These are phyloP conservation scores for Microctonus aethiopoides DNA, from an alignment of 2,888 invertebrate genomes.

Conservation along the genomic window DNA sequence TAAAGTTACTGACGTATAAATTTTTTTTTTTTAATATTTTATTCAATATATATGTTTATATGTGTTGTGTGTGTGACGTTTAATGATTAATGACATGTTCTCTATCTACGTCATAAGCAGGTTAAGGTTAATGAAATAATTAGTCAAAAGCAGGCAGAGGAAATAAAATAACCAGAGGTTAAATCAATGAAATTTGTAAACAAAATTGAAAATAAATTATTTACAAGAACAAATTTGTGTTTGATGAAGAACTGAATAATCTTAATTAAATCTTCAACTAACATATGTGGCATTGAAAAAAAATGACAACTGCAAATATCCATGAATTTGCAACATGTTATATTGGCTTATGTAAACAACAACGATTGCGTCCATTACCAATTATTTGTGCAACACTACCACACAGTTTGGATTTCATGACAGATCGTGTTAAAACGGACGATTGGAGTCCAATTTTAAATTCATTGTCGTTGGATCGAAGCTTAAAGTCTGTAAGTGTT, in stretches of 20 bases:
- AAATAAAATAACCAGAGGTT: constrained; percentile 6
- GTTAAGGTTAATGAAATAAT: neutral
- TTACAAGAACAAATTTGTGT: too few relatives aligned
- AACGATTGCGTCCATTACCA: constrained; percentile 57
- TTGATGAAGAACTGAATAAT: too few relatives aligned
- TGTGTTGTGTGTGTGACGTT: too few relatives aligned
- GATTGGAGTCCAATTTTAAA: constrained; percentile 83
- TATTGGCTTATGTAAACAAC: constrained; percentile 62
- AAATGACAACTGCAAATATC: constrained; percentile 47
- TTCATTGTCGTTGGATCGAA: constrained; percentile 78
- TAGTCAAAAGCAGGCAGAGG: neutral
- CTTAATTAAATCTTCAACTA: constrained; percentile 37
- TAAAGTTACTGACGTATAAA: constrained; percentile 5
- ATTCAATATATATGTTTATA: constrained; percentile 8
- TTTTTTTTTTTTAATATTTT: neutral
- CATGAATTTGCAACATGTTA: constrained; percentile 61
- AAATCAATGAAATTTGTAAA: neutral
- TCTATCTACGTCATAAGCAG: neutral
- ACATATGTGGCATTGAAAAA: neutral
- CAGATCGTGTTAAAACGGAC: constrained; percentile 79
- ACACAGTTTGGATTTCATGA: constrained; percentile 75
- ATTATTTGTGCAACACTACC: constrained; percentile 61
- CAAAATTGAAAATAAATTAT: too few relatives aligned
- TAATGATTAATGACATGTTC: neutral
- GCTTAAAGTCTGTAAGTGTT: constrained; percentile 75